Conservation (phyloP, 2,113 vertebrate species). For the Phrynosoma platyrhinos region DNA sequence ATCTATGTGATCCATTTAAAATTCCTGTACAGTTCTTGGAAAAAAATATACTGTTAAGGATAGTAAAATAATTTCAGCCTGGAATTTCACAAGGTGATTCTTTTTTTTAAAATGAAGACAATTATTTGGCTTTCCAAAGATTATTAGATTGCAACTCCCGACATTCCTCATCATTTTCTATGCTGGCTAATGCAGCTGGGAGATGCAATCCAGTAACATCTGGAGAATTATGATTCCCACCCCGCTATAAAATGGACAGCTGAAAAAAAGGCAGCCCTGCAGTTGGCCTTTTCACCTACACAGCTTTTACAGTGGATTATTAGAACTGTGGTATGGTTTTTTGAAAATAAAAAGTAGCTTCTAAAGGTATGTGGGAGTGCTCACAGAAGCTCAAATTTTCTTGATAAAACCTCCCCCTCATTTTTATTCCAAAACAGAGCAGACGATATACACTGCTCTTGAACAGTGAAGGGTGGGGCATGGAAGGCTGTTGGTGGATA, state of each 20-base stretch:
- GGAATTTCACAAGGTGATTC: neutral
- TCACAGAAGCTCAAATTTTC: too few relatives aligned
- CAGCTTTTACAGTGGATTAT: neutral
- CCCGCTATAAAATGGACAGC: neutral
- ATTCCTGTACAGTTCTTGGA: conserved; percentile 10
- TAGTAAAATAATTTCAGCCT: conserved; percentile 12
- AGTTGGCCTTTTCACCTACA: neutral
- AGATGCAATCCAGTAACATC: too few relatives aligned
- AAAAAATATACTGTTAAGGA: neutral
- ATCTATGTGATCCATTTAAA: conserved; percentile 28
- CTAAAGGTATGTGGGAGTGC: neutral
- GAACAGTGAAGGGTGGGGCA: neutral
- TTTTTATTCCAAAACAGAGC: neutral
- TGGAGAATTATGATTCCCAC: too few relatives aligned
- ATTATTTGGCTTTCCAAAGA: too few relatives aligned
- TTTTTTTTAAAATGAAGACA: too few relatives aligned
- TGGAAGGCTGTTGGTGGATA: neutral
- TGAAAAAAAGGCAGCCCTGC: neutral
- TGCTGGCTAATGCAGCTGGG: too few relatives aligned
- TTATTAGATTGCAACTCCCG: too few relatives aligned
- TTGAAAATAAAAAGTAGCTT: neutral
- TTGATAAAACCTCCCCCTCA: neutral
- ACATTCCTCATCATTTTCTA: too few relatives aligned
- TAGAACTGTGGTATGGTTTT: neutral
- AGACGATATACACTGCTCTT: neutral